Conservation (phyloP, 1,140 invertebrate species). For the Hyles vespertilio region DNA sequence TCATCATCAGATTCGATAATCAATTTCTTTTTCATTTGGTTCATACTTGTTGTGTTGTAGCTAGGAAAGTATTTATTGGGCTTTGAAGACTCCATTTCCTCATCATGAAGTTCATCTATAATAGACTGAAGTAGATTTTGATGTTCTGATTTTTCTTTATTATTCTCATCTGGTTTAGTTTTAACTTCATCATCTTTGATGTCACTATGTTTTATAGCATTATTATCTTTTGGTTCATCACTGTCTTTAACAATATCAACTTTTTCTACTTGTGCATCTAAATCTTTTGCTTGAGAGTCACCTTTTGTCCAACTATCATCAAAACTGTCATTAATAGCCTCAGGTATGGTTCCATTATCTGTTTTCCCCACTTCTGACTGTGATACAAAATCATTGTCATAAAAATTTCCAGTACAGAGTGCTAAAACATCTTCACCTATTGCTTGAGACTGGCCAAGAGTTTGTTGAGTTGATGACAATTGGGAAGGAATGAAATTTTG, state of each 20-base stretch:
- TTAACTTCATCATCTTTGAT: background rate
- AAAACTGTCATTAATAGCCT: background rate
- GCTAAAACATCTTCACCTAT: conserved; percentile 53
- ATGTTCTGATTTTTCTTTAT: conserved; percentile 14
- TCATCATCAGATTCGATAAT: conserved; percentile 75
- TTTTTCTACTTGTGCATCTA: no score
- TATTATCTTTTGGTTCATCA: background rate
- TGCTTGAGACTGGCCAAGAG: conserved; percentile 33
- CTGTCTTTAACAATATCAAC: background rate
- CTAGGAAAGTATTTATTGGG: conserved; percentile 47
- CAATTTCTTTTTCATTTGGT: conserved; percentile 51
- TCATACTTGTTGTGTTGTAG: conserved; percentile 23
- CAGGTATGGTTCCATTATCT: background rate
- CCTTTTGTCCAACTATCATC: background rate
- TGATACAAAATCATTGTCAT: conserved; percentile 57
- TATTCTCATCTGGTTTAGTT: background rate
- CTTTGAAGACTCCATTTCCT: conserved; percentile 45
- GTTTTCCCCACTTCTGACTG: conserved; percentile 14
- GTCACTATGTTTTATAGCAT: background rate
- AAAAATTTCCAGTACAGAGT: conserved; percentile 63
- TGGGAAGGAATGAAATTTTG: conserved; percentile 32
- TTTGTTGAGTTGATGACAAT: conserved; percentile 4
- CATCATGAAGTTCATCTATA: conserved; percentile 55
- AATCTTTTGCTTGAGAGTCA: no score
- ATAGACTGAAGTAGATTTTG: conserved; percentile 46